Evolutionary conservation across 2,113 vertebrate genomes (phyloP), one percentile per base, ranked within the genome.

Genomic region (Ellobius talpinus): DNA sequence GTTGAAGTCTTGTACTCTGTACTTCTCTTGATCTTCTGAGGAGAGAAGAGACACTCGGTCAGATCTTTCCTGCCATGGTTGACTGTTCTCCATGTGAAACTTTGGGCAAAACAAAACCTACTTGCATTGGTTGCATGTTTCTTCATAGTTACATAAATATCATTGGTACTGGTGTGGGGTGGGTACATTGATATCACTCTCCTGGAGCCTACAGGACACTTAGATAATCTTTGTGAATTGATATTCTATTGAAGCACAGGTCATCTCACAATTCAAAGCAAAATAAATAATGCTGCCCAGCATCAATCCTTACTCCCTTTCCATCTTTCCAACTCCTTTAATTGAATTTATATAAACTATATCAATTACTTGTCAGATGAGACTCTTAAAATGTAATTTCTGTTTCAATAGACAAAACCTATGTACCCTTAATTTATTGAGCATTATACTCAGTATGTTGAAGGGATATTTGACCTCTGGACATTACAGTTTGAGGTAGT

Each of bases 181-280:
- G 50, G 61, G 85, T 89, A 50, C 9, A 42, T 87, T 33, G 24
- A 36, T 58, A n/a, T 88, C 4, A 65, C 65, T 33, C 72, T 68
- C 95, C 45, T 36, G 52, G 1, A 77, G 78, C 63, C 47, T 92
- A 77, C 36, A 23, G 4, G 81, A 42, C 24, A 55, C 52, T 92
- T 96, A 87, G 45, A 70, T 61, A 12, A 70, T 66, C 91, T 94
- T 78, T 90, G 24, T 85, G 45, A 55, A 91, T 45, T 77, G 7
- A 24, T 87, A 12, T 82, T 78, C n/a, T 74, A 14, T 21, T 66
- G 61, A 73, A 39, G 24, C 52, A 89, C 36, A 10, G 14, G 0
- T 47, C 36, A 66, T 17, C 86, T 87, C 47, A 82, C 89, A 91
- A 90, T 84, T 61, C 17, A 86, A 96, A 58, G 33, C 17, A 58